Conservation (phyloP, 2,113 vertebrate species). For the Dendrocopos noguchii region DNA sequence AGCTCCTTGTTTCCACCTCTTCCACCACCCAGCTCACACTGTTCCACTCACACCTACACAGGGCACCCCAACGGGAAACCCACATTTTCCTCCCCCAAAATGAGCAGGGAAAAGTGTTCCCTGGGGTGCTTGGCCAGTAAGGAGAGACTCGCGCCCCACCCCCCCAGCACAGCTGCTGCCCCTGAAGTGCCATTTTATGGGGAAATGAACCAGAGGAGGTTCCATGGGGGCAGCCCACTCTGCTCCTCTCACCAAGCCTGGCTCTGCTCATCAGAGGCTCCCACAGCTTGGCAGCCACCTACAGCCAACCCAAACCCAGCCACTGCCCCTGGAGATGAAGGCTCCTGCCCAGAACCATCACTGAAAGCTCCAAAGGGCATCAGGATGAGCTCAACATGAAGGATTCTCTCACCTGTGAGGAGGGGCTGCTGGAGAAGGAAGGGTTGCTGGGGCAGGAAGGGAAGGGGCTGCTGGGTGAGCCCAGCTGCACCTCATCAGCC, state of each 20-base stretch:
- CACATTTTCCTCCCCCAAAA: fast-evolving
- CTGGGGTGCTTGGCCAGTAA: neutral
- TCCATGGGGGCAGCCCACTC: neutral
- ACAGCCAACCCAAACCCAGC: neutral
- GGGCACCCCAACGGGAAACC: fast-evolving
- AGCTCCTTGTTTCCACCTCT: neutral
- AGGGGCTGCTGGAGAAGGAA: neutral
- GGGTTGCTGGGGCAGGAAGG: neutral
- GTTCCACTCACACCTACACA: fast-evolving
- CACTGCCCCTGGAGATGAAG: neutral
- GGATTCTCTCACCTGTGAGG: fast-evolving
- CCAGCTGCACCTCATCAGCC: neutral
- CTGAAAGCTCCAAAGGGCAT: too few relatives aligned
- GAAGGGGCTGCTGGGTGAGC: neutral
- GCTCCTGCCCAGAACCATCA: neutral
- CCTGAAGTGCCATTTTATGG: fast-evolving
- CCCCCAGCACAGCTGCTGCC: neutral
- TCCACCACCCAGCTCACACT: too few relatives aligned
- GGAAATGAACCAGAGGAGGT: fast-evolving
- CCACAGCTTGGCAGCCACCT: neutral
- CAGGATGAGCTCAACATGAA: fast-evolving
- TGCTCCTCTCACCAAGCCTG: neutral
- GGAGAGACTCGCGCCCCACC: too few relatives aligned
- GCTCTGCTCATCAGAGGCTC: neutral
- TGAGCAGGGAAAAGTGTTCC: fast-evolving